Evolutionary conservation across 92 coral and sea anemone genomes (phyloP).

Genomic region (Anthopleura xanthogrammica): DNA sequence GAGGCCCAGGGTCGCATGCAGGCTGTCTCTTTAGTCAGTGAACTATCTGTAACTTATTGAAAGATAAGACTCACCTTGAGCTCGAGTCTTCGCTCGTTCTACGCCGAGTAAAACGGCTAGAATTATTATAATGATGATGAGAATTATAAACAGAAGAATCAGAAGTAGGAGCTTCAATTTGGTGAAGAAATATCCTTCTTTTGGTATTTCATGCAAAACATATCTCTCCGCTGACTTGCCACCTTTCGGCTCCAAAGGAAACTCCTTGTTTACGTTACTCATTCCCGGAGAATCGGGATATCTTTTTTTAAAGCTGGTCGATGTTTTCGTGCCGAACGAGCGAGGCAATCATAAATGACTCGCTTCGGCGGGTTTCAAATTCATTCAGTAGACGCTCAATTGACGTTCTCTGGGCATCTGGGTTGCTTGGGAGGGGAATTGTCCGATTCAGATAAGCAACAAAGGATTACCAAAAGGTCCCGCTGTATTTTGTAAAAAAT

Average conservation of each 20-base stretch:
- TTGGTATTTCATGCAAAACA: not conserved
- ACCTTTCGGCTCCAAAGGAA: slow-evolving; percentile 2
- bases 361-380: not conserved
- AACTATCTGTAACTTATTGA: too few species aligned
- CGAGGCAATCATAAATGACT: not conserved
- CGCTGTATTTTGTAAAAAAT: too few species aligned
- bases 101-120: slow-evolving; percentile 35
- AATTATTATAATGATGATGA: slow-evolving; percentile 36
- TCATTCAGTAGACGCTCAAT: not conserved
- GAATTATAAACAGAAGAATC: slow-evolving; percentile 10
- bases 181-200: not conserved
- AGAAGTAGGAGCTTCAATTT: slow-evolving; percentile 4
- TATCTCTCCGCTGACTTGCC: not conserved
- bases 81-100: not conserved
- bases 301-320: not conserved
- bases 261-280: not conserved
- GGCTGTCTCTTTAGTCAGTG: too few species aligned
- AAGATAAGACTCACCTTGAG: not conserved
- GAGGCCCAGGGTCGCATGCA: too few species aligned
- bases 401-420: too few species aligned
- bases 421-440: too few species aligned
- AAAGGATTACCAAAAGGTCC: too few species aligned
- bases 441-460: too few species aligned
- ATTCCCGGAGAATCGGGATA: not conserved
- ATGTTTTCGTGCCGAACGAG: not conserved